These are phyloP conservation scores for Megalops cyprinoides DNA, from an alignment of 2,797 vertebrate species.

Conservation along the genomic window DNA sequence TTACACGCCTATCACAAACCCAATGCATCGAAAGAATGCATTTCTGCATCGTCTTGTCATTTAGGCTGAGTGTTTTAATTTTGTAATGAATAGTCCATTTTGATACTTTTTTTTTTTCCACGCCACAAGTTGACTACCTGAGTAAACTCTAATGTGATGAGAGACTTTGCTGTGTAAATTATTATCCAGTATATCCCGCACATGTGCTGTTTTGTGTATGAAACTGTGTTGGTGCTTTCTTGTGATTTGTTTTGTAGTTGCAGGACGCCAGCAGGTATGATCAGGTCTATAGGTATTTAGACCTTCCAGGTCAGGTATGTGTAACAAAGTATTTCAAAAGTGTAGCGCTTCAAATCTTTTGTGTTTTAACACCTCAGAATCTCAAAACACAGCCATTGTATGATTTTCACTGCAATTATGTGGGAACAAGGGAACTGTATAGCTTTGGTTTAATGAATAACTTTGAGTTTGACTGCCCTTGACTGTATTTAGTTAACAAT, in stretches of 20 bases:
- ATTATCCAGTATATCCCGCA: background rate
- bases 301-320: slow-evolving; percentile 82
- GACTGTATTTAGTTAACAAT: background rate
- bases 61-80: background rate
- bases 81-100: background rate
- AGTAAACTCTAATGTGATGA: background rate
- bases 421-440: slow-evolving; percentile 39
- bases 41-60: background rate
- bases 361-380: slow-evolving; percentile 9
- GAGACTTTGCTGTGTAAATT: background rate
- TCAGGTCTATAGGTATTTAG: slow-evolving; percentile 83
- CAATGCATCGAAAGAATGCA: background rate
- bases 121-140: background rate
- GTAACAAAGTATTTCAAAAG: slow-evolving; percentile 42
- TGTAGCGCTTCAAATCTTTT: background rate
- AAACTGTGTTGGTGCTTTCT: slow-evolving; percentile 58
- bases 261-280: slow-evolving; percentile 80
- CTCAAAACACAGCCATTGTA: background rate
- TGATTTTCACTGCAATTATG: slow-evolving; percentile 10
- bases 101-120: background rate
- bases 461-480: background rate
- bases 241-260: slow-evolving; percentile 71
- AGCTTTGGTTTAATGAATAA: background rate
- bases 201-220: background rate
- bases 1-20: background rate